Percentiles rank a stretch among this genome's conserved stretches.
Conservation (phyloP, 2,888 invertebrate genomes). For the Agonopterix heracliana region DNA sequence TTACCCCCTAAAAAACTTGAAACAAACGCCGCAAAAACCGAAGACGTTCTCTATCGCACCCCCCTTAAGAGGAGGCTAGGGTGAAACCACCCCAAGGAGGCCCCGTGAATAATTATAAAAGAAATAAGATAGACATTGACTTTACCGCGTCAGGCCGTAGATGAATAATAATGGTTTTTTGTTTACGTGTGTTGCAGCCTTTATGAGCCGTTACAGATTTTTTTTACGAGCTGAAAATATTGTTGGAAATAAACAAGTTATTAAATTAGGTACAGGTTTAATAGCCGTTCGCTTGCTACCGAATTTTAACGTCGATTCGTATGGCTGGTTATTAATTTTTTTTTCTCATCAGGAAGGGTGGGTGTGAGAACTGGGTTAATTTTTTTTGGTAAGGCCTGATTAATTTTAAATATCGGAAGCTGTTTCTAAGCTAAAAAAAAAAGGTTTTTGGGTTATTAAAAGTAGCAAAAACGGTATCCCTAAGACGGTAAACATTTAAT, state of each 20-base stretch:
- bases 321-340: too few species aligned
- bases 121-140: constrained; percentile 76
- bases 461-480: too few species aligned
- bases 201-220: constrained; percentile 48
- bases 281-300: constrained; percentile 8
- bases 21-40: constrained; percentile 76
- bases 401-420: too few species aligned
- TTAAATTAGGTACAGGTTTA: constrained; percentile 26
- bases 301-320: constrained; percentile 2
- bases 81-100: constrained; percentile 41
- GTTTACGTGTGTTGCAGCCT: constrained; percentile 63
- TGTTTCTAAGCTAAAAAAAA: too few species aligned
- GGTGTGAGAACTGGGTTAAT: too few species aligned
- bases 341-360: too few species aligned
- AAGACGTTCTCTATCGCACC: constrained; percentile 67
- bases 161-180: constrained; percentile 73
- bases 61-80: constrained; percentile 22
- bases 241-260: constrained; percentile 47
- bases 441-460: too few species aligned
- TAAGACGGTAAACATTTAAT: too few species aligned
- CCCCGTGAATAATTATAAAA: constrained; percentile 74
- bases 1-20: constrained; percentile 75
- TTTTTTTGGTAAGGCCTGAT: too few species aligned
- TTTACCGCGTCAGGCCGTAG: constrained; percentile 65
- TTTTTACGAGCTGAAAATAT: constrained; percentile 35